A percentile compares a stretch with the other conserved stretches of the same genome.
Evolutionary conservation across 1,140 invertebrate species (phyloP).

Genomic region (roundworm (Caenorhabditis elegans)): DNA sequence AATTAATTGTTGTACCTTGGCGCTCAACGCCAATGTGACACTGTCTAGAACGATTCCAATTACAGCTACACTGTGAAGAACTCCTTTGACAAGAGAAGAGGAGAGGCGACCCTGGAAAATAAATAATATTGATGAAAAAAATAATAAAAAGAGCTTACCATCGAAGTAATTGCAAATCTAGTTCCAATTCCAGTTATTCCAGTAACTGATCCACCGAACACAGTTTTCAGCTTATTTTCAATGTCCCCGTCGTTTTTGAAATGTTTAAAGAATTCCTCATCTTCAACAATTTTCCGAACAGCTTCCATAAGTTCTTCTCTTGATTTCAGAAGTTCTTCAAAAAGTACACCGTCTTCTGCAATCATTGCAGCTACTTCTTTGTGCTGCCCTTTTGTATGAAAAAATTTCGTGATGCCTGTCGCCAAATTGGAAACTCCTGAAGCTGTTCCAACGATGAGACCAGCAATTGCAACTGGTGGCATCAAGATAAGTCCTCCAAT

Average conservation of each 20-base stretch:
- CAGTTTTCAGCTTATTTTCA: neutral
- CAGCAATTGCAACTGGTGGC: conserved; percentile 35
- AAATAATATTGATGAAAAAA: neutral
- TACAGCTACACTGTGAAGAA: conserved; percentile 34
- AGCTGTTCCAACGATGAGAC: conserved; percentile 58
- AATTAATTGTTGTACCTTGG: neutral
- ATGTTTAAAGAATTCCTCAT: neutral
- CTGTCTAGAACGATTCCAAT: conserved; percentile 36
- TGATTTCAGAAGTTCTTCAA: neutral
- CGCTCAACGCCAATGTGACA: conserved; percentile 20
- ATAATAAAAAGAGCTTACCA: neutral
- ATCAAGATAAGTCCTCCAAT: conserved; percentile 51
- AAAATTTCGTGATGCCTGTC: conserved; percentile 88
- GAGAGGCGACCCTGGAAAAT: conserved; percentile 23
- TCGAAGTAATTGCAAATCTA: neutral
- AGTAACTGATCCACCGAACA: neutral
- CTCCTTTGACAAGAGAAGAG: conserved; percentile 34
- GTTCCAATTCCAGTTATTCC: neutral
- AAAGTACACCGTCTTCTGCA: neutral
- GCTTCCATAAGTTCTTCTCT: neutral
- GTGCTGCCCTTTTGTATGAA: conserved; percentile 71
- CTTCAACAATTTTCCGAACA: neutral
- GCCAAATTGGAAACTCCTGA: conserved; percentile 86
- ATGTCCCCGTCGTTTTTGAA: conserved; percentile 19
- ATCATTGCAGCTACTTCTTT: neutral